phyloP scores from a whole-genome alignment of 2,888 invertebrate genomes.

The Ecdyonurus torrentis region DNA sequence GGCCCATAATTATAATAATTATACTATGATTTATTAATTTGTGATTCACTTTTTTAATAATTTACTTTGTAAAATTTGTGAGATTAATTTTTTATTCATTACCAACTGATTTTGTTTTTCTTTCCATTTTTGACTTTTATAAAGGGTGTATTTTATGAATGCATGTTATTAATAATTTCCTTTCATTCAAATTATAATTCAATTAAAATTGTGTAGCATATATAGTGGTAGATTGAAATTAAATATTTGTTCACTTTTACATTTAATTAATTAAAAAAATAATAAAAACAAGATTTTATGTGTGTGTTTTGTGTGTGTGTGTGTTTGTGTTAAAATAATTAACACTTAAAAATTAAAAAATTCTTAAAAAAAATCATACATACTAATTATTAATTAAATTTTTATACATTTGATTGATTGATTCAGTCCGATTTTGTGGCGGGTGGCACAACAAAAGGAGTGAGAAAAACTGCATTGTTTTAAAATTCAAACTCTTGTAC shows the following conservation, averaged over 20 bases:
- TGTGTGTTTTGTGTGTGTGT: no score
- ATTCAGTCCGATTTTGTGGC: conserved; percentile 1
- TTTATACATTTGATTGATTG: conserved; percentile 1
- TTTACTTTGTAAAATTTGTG: no score
- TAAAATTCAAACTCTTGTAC: no score
- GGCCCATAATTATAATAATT: not conserved
- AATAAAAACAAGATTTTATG: not conserved
- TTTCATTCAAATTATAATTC: not conserved
- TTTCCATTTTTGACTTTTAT: no score
- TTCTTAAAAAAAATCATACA: not conserved
- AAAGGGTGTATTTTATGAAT: not conserved
- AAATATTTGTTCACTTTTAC: not conserved
- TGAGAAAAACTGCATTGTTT: no score
- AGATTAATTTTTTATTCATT: not conserved
- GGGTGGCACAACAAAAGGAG: not conserved
- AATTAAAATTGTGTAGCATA: not conserved
- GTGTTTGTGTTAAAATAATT: not conserved
- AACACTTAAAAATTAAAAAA: not conserved
- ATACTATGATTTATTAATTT: not conserved
- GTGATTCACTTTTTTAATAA: not conserved
- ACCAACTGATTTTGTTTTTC: no score
- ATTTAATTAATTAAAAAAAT: no score
- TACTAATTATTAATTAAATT: not conserved
- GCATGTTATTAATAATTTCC: not conserved
- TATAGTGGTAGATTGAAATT: not conserved